Conservation (phyloP, 2,113 vertebrate species). For the Peucedramus taeniatus region DNA sequence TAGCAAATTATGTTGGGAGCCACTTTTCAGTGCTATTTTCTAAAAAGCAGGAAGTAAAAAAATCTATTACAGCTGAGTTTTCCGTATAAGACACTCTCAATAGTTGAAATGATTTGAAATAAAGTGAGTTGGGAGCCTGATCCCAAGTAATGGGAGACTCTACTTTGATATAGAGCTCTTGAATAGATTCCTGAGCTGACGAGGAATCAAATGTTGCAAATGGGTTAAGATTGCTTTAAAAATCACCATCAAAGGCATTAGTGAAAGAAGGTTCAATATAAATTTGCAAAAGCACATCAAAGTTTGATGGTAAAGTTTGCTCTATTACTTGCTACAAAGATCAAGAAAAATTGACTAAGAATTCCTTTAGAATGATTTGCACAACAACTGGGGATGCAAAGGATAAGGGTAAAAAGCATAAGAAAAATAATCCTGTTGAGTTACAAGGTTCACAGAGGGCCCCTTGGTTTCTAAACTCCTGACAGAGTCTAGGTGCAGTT, state of each 20-base stretch:
- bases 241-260: not conserved
- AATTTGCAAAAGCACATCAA: not conserved
- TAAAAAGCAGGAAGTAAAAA: not conserved
- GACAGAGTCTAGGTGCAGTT: not conserved
- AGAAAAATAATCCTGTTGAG: not conserved
- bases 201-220: not conserved
- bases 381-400: not conserved
- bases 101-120: not conserved
- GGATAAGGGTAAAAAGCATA: not conserved
- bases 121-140: not conserved
- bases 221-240: not conserved
- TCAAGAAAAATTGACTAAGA: not conserved
- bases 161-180: not conserved
- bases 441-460: accelerated
- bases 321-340: not conserved
- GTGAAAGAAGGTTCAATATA: not conserved
- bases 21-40: not conserved
- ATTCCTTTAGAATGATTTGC: not conserved
- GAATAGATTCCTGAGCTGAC: not conserved
- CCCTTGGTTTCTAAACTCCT: not conserved
- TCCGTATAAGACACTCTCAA: not conserved
- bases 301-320: not conserved
- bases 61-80: not conserved
- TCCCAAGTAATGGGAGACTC: not conserved
- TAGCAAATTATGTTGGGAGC: not conserved